Evolutionary conservation across 2,797 vertebrate genomes (phyloP), one percentile per base, ranked within the genome.

Genomic region (Epinephelus awoara): DNA sequence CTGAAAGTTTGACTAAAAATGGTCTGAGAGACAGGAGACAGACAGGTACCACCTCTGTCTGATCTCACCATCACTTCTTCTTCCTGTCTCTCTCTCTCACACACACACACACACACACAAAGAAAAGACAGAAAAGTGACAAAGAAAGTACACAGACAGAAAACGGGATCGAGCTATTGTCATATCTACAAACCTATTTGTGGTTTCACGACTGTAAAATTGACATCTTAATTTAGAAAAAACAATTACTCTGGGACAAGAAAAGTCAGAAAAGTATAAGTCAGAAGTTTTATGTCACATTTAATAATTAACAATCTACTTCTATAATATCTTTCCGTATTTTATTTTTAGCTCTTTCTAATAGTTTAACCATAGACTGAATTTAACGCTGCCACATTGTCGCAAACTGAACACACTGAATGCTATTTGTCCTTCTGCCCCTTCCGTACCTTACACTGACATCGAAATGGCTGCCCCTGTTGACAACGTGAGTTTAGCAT

Each of bases 401-500:
- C 21, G 21, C 4, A 10, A 2, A 2, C 2, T 8, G 17, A 47
- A 17, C 2, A 10, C 18, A 1, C 11, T 3, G 38, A 2, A 0
- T 23, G 8, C 8, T 29, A 34, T 0, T 0, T 57, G 55, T 70
- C 66, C 88, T 13, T 61, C 19, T 19, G 18, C 63, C n/a, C 70
- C 67, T 89, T 55, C 95, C 91, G 91, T 96, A 93, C 17, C 0
- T 13, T 3, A 4, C 15, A 6, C 0, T 55, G 14, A 34, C 44
- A 70, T 84, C 84, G 95, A 96, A 93, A 96, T 96, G 95, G 95
- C 95, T 44, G 74, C 92, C 3, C 1, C 75, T 72, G 7, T 80
- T 3, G 91, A 92, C 75, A 95, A 92, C 92, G 96, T 96, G 95
- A 96, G 95, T 94, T 0, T 0, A 59, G 6, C 5, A 55, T 6